These are phyloP conservation scores for Drosophila rellima DNA, from an alignment of 2,888 invertebrate genomes.

Conservation along the genomic window DNA sequence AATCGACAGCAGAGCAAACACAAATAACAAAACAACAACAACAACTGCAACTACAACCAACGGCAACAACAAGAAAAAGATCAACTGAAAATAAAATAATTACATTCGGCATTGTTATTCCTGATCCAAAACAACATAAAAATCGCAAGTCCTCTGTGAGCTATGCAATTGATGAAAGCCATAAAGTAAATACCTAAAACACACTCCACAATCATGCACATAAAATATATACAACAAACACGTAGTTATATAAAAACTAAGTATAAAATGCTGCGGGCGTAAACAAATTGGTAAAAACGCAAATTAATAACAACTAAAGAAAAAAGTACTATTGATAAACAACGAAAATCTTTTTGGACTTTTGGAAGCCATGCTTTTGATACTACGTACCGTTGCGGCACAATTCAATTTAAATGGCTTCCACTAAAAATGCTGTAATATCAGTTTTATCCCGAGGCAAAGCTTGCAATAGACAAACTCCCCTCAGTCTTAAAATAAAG, in stretches of 20 bases:
- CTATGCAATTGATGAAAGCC: conserved; percentile 55
- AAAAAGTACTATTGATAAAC: conserved; percentile 15
- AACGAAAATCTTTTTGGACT: conserved; percentile 4
- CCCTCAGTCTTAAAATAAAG: not conserved
- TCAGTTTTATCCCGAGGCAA: not conserved
- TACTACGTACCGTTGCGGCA: not conserved
- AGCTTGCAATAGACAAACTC: not conserved
- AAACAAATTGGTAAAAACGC: conserved; percentile 27
- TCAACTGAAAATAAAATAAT: conserved; percentile 43
- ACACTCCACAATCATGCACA: conserved; percentile 9
- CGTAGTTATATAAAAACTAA: conserved; percentile 10
- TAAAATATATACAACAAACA: not conserved
- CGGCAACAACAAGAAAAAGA: conserved; percentile 43
- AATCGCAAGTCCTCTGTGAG: conserved; percentile 1
- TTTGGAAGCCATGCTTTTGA: not conserved
- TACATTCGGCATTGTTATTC: conserved; percentile 29
- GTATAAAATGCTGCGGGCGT: conserved; percentile 24
- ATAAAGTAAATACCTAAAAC: conserved; percentile 64
- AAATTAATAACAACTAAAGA: conserved; percentile 35
- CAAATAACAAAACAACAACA: conserved; percentile 31
- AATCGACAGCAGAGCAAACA: conserved; percentile 33
- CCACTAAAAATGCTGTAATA: not conserved
- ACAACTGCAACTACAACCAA: conserved; percentile 33
- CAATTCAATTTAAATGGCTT: not conserved
- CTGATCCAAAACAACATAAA: conserved; percentile 2